Evolutionary conservation across 2,113 vertebrate genomes (phyloP).

Genomic region (Eleginops maclovinus): DNA sequence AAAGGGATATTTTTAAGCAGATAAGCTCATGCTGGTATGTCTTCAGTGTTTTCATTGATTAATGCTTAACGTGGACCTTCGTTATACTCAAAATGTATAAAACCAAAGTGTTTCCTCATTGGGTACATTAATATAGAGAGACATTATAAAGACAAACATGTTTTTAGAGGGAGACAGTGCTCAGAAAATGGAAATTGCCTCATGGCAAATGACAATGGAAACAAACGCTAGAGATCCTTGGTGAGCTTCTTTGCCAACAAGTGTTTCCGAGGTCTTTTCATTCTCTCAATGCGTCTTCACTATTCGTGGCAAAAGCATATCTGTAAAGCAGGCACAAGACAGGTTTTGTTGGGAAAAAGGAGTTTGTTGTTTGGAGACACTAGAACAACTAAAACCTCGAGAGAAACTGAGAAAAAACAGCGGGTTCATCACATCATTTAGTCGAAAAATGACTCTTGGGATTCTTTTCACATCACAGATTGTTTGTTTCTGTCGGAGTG

Average conservation of each 20-base stretch:
- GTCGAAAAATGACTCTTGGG: conserved; percentile 13
- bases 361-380: not conserved
- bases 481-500: conserved; percentile 23
- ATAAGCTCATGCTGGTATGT: conserved; percentile 3
- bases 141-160: not conserved
- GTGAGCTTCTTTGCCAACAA: not conserved
- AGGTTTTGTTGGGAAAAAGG: not conserved
- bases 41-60: not conserved
- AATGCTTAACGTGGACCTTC: not conserved
- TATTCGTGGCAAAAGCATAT: not conserved
- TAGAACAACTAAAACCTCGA: not conserved
- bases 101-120: not conserved
- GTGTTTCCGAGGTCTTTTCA: not conserved
- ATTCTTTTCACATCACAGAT: conserved; percentile 38
- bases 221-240: not conserved
- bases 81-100: not conserved
- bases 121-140: not conserved
- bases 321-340: not conserved
- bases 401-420: not conserved
- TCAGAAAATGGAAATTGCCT: not conserved
- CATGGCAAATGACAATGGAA: not conserved
- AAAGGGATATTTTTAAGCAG: not conserved
- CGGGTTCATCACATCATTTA: not conserved
- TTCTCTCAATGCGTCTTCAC: not conserved
- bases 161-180: not conserved